Evolutionary conservation across 2,888 invertebrate genomes (phyloP).

Genomic region (Automeris io): DNA sequence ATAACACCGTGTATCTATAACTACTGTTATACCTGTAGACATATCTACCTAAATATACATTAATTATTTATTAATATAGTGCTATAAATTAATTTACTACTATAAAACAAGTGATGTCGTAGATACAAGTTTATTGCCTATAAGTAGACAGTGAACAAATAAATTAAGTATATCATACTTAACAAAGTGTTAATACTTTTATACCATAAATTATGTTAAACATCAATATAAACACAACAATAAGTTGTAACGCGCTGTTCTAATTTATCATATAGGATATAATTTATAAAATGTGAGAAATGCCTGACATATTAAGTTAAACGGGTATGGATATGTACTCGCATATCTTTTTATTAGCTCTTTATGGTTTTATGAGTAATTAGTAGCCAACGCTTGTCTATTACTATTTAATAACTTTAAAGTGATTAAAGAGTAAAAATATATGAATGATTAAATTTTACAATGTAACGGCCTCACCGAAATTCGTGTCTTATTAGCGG

Average conservation of each 20-base stretch:
- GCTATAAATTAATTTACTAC: no score
- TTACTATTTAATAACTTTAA: constrained; percentile 8
- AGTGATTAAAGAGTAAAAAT: neutral
- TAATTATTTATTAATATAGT: no score
- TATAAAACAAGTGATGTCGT: no score
- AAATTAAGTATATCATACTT: constrained; percentile 24
- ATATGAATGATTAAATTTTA: no score
- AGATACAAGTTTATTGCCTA: no score
- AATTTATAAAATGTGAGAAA: constrained; percentile 64
- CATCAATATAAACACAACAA: constrained; percentile 21
- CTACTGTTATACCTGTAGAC: no score
- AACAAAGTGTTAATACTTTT: constrained; percentile 38
- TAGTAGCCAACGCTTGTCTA: constrained; percentile 14
- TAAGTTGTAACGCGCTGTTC: constrained; percentile 23
- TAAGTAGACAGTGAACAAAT: no score
- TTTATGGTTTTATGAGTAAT: constrained; percentile 16
- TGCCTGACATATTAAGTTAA: constrained; percentile 52
- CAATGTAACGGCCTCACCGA: no score
- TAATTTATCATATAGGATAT: constrained; percentile 32
- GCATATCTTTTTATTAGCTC: constrained; percentile 30
- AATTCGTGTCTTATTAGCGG: no score
- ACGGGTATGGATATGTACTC: constrained; percentile 25
- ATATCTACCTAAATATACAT: no score
- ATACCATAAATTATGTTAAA: constrained; percentile 22
- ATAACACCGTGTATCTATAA: no score